phyloP scores from a whole-genome alignment of 2,113 vertebrate genomes.

The Triplophysa tibetana region DNA sequence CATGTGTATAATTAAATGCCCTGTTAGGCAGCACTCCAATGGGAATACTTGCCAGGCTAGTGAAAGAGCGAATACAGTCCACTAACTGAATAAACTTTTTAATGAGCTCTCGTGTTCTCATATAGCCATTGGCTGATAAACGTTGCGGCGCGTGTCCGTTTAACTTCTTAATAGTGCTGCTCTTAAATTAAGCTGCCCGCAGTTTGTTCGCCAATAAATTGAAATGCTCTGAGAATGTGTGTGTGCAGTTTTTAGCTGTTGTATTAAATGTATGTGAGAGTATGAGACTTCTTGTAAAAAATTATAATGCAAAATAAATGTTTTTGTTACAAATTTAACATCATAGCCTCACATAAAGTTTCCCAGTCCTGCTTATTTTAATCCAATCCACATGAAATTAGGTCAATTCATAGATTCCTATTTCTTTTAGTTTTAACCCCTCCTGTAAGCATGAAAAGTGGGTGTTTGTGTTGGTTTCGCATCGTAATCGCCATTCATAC shows the following conservation, averaged over 20 bases:
- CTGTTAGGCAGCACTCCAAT: conserved; percentile 49
- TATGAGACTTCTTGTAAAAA: not conserved
- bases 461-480: not conserved
- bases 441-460: not conserved
- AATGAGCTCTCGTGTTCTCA: conserved; percentile 43
- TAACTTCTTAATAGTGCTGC: conserved; percentile 40
- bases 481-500: not conserved
- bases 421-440: not conserved
- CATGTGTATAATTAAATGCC: conserved; percentile 57
- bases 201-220: conserved; percentile 39
- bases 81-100: conserved; percentile 54
- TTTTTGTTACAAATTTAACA: too few species aligned
- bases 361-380: too few species aligned
- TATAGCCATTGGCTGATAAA: conserved; percentile 41
- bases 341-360: too few species aligned
- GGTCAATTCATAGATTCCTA: not conserved
- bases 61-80: conserved; percentile 50
- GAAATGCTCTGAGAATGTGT: conserved; percentile 6
- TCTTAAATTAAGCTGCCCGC: conserved; percentile 41
- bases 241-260: not conserved
- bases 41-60: conserved; percentile 44
- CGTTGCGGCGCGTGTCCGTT: conserved; percentile 13
- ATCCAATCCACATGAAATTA: too few species aligned
- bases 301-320: too few species aligned
- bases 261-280: not conserved